Evolutionary conservation across 2,888 invertebrate genomes (phyloP).

Genomic region (Odontomyia ornata): DNA sequence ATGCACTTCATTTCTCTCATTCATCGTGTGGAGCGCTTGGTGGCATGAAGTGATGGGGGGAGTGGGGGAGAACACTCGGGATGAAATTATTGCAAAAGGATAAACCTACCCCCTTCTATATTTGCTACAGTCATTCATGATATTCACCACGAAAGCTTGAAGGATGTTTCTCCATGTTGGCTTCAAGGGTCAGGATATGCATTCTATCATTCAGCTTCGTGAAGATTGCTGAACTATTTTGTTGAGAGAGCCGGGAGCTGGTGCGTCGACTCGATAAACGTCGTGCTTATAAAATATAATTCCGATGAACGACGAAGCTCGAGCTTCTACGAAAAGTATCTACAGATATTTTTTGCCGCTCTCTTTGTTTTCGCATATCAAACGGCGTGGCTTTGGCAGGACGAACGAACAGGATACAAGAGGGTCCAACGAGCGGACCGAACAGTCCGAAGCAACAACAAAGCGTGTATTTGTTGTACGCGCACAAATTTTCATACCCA

Average conservation of each 20-base stretch:
- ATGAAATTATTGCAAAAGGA: slow-evolving; percentile 11
- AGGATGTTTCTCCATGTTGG: background rate
- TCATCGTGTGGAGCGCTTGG: slow-evolving; percentile 2
- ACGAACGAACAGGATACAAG: slow-evolving; percentile 30
- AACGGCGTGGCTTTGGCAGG: slow-evolving; percentile 7
- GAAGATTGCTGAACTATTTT: background rate
- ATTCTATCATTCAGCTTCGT: slow-evolving; percentile 4
- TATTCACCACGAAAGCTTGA: slow-evolving; percentile 33
- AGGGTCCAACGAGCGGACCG: slow-evolving; percentile 1
- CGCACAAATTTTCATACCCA: slow-evolving; percentile 10
- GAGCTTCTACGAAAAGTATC: slow-evolving; percentile 10
- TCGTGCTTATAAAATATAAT: background rate
- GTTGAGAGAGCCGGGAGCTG: background rate
- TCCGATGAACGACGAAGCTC: background rate
- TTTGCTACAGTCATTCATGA: background rate
- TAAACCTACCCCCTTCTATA: background rate
- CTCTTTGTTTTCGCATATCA: slow-evolving; percentile 40
- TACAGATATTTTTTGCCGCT: slow-evolving; percentile 36
- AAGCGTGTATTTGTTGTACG: background rate
- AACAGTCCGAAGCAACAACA: slow-evolving; percentile 35
- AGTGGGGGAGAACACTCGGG: background rate
- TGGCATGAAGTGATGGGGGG: background rate
- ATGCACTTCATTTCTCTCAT: slow-evolving; percentile 2
- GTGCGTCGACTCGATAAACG: background rate
- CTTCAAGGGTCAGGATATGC: background rate